A percentile compares a stretch with the other conserved stretches of the same genome.
phyloP scores from a whole-genome alignment of 2,797 vertebrate genomes.

The Megaceryle alcyon region DNA sequence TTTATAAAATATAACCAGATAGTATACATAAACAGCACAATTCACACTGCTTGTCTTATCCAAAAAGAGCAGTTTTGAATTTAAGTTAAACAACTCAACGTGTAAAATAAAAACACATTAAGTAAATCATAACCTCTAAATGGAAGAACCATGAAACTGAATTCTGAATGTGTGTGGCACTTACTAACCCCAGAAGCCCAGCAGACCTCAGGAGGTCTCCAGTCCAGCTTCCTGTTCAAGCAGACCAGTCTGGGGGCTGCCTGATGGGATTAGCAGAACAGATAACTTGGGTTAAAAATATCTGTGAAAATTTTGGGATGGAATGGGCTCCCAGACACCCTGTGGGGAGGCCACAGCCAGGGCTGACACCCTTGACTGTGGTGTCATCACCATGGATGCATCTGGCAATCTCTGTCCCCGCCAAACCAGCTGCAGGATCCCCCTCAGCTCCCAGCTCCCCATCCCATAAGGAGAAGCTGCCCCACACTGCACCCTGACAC shows the following conservation, averaged over 20 bases:
- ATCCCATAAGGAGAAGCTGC: not conserved
- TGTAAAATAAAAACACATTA: not conserved
- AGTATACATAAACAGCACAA: not conserved
- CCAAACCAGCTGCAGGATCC: rapidly evolving
- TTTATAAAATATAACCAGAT: not conserved
- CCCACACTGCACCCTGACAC: rapidly evolving
- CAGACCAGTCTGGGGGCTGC: not conserved
- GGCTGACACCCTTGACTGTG: not conserved
- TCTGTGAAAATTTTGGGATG: not conserved
- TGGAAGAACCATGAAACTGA: not conserved
- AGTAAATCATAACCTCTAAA: not conserved
- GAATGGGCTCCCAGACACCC: not conserved
- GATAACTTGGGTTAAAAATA: not conserved
- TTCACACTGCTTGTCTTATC: not conserved
- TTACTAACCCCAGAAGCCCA: not conserved
- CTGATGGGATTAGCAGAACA: not conserved
- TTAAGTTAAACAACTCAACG: not conserved
- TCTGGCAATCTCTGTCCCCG: not conserved
- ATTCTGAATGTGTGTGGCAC: not conserved
- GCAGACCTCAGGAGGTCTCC: not conserved
- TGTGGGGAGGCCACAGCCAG: not conserved
- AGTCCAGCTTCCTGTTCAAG: not conserved
- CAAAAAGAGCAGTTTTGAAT: not conserved
- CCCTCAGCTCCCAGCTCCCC: not conserved
- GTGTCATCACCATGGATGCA: not conserved